A percentile compares a stretch with the other conserved stretches of the same genome.
These are phyloP conservation scores for Lordiphosa andalusiaca DNA, from an alignment of 2,888 invertebrate species.

Conservation along the genomic window DNA sequence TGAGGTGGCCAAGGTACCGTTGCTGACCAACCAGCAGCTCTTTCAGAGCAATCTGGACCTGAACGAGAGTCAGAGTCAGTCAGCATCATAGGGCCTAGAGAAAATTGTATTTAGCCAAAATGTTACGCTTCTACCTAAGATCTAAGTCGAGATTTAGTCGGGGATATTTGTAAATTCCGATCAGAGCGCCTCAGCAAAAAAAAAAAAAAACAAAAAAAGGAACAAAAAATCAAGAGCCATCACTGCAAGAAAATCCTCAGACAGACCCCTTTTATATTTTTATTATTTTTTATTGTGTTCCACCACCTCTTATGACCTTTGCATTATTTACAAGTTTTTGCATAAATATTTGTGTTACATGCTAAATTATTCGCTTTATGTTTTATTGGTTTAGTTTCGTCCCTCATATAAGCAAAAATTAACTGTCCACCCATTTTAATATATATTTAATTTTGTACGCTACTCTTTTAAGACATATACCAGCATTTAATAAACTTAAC, in stretches of 20 bases:
- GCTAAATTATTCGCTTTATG: constrained; percentile 24
- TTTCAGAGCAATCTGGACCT: constrained; percentile 67
- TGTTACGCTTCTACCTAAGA: constrained; percentile 63
- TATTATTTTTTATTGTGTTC: constrained; percentile 19
- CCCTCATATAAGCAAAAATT: background rate
- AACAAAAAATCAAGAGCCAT: too few relatives aligned
- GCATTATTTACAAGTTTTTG: constrained; percentile 28
- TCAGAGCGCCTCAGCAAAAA: too few relatives aligned
- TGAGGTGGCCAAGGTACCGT: constrained; percentile 92
- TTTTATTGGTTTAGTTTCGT: constrained; percentile 28
- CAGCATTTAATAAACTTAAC: constrained; percentile 37
- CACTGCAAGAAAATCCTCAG: too few relatives aligned
- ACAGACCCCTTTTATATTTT: constrained; percentile 2
- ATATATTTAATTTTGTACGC: constrained; percentile 23
- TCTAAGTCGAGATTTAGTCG: constrained; percentile 33
- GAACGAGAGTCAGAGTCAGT: constrained; percentile 9
- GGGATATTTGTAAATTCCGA: too few relatives aligned
- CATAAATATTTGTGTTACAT: constrained; percentile 18
- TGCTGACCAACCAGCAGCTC: constrained; percentile 79
- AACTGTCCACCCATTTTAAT: background rate
- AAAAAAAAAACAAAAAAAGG: too few relatives aligned
- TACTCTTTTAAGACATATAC: constrained; percentile 29
- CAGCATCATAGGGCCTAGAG: constrained; percentile 1
- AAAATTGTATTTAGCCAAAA: constrained; percentile 50
- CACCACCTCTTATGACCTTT: constrained; percentile 18